Percentiles rank a stretch among this genome's conserved stretches.
These are phyloP conservation scores for Odocoileus hemionus DNA, from an alignment of 2,113 vertebrate genomes.

Conservation along the genomic window DNA sequence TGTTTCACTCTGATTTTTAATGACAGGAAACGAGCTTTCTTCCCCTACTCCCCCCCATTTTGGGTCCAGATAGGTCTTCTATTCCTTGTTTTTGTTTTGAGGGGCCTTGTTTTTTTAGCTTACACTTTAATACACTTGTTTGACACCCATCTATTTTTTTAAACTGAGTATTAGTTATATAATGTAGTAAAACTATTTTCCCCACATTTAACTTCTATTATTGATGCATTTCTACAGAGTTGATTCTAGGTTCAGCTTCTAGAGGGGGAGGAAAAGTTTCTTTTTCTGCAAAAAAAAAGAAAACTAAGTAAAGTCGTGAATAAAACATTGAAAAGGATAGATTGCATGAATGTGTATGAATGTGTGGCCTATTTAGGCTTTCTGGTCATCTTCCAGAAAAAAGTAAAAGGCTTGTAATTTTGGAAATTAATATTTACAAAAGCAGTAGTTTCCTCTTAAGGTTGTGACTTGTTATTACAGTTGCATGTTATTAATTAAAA, in stretches of 20 bases:
- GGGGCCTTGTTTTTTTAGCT: background rate
- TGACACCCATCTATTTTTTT: background rate
- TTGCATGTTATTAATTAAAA: constrained; percentile 32
- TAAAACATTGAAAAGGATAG: background rate
- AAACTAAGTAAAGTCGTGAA: background rate
- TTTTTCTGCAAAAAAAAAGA: background rate
- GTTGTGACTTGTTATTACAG: background rate
- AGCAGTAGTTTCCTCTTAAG: background rate
- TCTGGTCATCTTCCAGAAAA: background rate
- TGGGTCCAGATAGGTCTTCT: background rate
- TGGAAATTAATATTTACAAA: background rate
- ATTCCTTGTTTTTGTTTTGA: background rate
- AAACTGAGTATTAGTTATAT: background rate
- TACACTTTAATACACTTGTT: background rate
- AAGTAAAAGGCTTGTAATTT: background rate
- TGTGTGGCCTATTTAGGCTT: background rate
- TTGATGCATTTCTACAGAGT: constrained; percentile 6
- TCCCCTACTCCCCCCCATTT: background rate
- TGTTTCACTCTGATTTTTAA: constrained; percentile 80
- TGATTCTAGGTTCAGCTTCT: background rate
- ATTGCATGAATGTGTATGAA: background rate
- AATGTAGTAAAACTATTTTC: background rate
- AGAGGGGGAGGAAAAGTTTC: background rate
- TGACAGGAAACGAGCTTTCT: constrained; percentile 52
- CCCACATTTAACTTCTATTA: background rate